These are phyloP conservation scores for Chaenogobius annularis DNA, from an alignment of 2,113 vertebrate genomes.

Conservation along the genomic window DNA sequence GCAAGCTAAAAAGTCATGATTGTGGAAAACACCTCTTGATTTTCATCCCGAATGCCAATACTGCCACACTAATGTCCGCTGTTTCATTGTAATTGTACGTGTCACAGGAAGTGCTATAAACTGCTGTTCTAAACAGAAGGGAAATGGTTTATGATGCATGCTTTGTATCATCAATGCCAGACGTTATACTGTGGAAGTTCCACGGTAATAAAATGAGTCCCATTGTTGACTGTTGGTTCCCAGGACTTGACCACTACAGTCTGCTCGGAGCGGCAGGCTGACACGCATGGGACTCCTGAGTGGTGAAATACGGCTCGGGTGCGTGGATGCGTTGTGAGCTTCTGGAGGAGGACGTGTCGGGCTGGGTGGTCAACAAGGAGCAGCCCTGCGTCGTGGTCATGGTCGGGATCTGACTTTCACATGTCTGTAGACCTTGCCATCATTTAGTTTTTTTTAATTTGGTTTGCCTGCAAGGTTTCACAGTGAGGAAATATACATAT, in stretches of 20 bases:
- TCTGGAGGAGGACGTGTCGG: background rate
- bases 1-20: slow-evolving; percentile 44
- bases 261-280: background rate
- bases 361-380: background rate
- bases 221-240: background rate
- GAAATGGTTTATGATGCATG: slow-evolving; percentile 11
- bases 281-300: background rate
- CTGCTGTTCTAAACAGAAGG: background rate
- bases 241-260: slow-evolving; percentile 11
- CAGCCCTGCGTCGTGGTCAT: background rate
- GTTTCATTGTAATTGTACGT: slow-evolving; percentile 26
- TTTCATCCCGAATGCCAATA: slow-evolving; percentile 54
- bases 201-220: slow-evolving; percentile 7
- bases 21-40: slow-evolving; percentile 46
- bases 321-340: background rate
- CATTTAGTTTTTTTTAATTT: too few species aligned
- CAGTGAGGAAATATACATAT: too few species aligned
- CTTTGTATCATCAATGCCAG: slow-evolving; percentile 1
- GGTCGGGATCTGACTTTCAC: background rate
- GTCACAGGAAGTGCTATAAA: slow-evolving; percentile 11
- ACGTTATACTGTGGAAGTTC: background rate
- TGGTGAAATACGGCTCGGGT: background rate
- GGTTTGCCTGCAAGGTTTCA: too few species aligned
- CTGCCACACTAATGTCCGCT: slow-evolving; percentile 15
- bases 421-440: background rate